Evolutionary conservation across 2,888 invertebrate genomes (phyloP), one percentile per base, ranked within the genome.

Genomic region (Elgonia sp.): DNA sequence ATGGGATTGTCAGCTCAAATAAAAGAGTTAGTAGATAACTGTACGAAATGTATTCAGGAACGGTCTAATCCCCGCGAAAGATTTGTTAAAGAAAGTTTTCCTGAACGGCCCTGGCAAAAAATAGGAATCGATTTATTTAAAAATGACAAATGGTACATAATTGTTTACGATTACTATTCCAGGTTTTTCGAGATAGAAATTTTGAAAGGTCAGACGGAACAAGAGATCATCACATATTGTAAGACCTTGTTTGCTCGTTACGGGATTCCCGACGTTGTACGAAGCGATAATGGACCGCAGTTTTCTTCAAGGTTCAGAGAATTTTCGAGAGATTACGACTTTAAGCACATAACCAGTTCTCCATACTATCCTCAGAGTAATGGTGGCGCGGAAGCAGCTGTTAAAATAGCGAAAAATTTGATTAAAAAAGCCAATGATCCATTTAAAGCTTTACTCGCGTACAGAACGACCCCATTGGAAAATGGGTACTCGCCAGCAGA

Each of bases 101-200:
- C 55, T 9, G 20, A 4, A 20, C 21, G 90, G 20, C 91, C 91
- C 0, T 92, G 90, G 91, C 86, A 91, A 79, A 90, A 89, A 79
- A 73, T 91, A 21, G 89, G 80, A 5, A 50, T 91, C 9, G 91
- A 91, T 67, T 63, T 91, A 0, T 91, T 90, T 21, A 89, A 91
- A 46, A 37, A 8, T 0, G 39, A 85, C 7, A 85, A 82, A 53
- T 90, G 89, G 89, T 91, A 79, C 72, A n/a, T 91, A 10, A 84
- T 91, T 8, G 62, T 90, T 4, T 79, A 76, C 0, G 91, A 92
- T 76, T 91, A 91, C 60, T 91, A 89, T 82, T 90, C 90, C 14
- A 12, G 46, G 10, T 46, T 46, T 46, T 46, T 46, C 46, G 46
- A 46, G 14, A 46, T 46, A 12, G 46, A 46, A 46, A 46, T 12